Evolutionary conservation across 2,797 vertebrate genomes (phyloP).

Genomic region (Urocyon cinereoargenteus): DNA sequence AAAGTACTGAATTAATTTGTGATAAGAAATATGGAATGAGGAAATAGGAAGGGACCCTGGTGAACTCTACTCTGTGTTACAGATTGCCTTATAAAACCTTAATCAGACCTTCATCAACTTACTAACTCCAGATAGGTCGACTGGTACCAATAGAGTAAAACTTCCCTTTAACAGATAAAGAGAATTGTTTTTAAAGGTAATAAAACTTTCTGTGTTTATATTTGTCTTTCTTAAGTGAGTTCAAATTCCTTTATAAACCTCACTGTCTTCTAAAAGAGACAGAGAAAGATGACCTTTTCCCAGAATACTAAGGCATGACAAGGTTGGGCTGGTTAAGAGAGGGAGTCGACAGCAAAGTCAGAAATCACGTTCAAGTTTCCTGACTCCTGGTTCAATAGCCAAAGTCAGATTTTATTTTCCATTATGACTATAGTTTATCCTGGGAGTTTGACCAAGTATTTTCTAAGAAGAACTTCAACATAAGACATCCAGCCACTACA

Average conservation of each 20-base stretch:
- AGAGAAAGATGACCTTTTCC: conserved; percentile 54
- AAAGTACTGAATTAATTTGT: conserved; percentile 76
- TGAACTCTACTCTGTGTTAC: conserved; percentile 72
- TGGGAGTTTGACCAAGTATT: neutral
- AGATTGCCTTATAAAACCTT: conserved; percentile 78
- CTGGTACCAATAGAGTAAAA: neutral
- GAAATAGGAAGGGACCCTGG: conserved; percentile 75
- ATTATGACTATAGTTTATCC: neutral
- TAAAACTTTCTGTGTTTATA: conserved; percentile 69
- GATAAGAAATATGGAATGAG: conserved; percentile 76
- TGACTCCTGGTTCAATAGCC: conserved; percentile 7
- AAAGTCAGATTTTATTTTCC: conserved; percentile 36
- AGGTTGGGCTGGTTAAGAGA: neutral
- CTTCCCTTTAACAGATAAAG: neutral
- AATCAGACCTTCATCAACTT: conserved; percentile 68
- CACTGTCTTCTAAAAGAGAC: neutral
- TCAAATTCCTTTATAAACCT: conserved; percentile 46
- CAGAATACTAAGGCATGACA: neutral
- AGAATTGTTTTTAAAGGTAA: conserved; percentile 55
- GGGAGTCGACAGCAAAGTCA: neutral
- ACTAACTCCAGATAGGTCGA: conserved; percentile 39
- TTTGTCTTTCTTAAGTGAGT: conserved; percentile 45
- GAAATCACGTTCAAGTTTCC: conserved; percentile 45
- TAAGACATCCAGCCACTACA: neutral
- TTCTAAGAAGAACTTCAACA: neutral